A percentile compares a stretch with the other conserved stretches of the same genome.
Evolutionary conservation across 2,113 vertebrate genomes (phyloP).

Genomic region (Bubalus kerabau): DNA sequence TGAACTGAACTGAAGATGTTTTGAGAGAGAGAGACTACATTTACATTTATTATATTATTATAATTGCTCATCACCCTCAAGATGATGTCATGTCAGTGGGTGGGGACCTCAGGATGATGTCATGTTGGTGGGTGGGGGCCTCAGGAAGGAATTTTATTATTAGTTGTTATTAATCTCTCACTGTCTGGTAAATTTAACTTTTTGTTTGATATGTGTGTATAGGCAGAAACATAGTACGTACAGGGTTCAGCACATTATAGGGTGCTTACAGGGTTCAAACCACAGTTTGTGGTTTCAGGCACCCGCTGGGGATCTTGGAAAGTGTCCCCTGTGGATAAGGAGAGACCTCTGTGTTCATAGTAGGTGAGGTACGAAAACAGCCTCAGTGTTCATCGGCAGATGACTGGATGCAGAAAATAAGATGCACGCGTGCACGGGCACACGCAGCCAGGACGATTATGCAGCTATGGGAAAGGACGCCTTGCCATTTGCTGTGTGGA

Average conservation of each 20-base stretch:
- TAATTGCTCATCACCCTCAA: too few relatives aligned
- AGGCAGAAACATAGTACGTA: neutral
- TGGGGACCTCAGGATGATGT: too few relatives aligned
- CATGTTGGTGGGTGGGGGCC: too few relatives aligned
- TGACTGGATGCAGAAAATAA: neutral
- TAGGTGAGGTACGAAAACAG: too few relatives aligned
- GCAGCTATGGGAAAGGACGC: neutral
- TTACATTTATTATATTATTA: neutral
- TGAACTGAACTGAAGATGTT: neutral
- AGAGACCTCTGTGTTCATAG: neutral
- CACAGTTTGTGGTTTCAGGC: neutral
- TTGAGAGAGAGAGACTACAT: neutral
- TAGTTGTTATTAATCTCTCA: neutral
- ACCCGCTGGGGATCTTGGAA: neutral
- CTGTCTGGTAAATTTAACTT: neutral
- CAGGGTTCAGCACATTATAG: neutral
- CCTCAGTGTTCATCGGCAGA: neutral
- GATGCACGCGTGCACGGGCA: neutral
- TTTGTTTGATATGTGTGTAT: neutral
- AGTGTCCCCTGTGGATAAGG: neutral
- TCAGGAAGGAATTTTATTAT: neutral
- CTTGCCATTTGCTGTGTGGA: neutral
- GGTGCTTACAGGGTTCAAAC: neutral
- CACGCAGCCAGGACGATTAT: neutral
- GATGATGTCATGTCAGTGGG: too few relatives aligned